phyloP scores from a whole-genome alignment of 30 jellyfish, hydroid and myxozoan genomes.

The Aurelia sp. region DNA sequence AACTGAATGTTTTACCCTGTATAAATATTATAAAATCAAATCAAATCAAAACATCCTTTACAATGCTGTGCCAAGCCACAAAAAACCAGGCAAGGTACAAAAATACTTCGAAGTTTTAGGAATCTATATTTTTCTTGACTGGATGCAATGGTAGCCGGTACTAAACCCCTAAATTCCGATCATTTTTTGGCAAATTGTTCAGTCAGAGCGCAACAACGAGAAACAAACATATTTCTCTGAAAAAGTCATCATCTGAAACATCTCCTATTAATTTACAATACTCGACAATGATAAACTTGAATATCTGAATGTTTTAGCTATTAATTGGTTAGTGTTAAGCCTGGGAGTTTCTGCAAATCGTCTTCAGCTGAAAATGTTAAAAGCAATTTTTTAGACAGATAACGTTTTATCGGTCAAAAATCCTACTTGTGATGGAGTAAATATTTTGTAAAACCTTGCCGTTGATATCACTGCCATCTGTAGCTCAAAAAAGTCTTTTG shows the following conservation, averaged over 20 bases:
- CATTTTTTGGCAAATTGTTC: slow-evolving; percentile 8
- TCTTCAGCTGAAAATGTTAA: background rate
- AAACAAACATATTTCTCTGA: slow-evolving; percentile 59
- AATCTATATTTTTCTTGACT: too few species aligned
- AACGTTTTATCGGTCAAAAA: too few species aligned
- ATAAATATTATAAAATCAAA: too few species aligned
- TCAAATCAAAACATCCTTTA: too few species aligned
- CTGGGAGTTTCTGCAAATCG: slow-evolving; percentile 54
- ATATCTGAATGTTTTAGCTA: background rate
- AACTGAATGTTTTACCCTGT: too few species aligned
- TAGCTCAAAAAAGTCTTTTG: too few species aligned
- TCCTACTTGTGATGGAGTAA: too few species aligned
- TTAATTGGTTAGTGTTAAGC: slow-evolving; percentile 47
- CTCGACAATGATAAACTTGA: background rate
- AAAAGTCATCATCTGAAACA: background rate
- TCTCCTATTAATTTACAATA: background rate
- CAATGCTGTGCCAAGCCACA: too few species aligned
- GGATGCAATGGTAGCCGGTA: too few species aligned
- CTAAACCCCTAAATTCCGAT: too few species aligned
- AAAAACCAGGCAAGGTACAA: background rate
- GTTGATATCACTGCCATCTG: too few species aligned
- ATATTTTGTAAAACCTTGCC: too few species aligned
- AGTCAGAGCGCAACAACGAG: slow-evolving; percentile 47
- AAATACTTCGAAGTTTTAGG: background rate
- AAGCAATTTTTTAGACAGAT: background rate